Base-by-base conservation (phyloP, 2,113 vertebrate species). In the Pygoscelis antarcticus region DNA sequence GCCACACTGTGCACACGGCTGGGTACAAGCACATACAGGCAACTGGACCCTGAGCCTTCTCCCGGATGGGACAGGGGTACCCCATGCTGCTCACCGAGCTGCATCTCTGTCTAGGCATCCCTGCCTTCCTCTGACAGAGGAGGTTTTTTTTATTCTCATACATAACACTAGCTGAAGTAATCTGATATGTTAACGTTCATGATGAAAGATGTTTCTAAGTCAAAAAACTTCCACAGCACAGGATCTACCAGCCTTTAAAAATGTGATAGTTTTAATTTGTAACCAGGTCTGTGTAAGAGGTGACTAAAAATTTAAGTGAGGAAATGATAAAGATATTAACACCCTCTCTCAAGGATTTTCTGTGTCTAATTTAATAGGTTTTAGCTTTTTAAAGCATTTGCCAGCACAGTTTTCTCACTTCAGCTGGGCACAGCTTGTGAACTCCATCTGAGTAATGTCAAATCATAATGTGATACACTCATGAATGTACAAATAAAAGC, bases 401-500 rank as follows among this genome's bases (percentile, higher is more conserved):
- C 76, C 72, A 92, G 49, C 74, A 83, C 61, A 86, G 23, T 85
- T 91, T 86, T 92, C 65, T 85, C 85, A 84, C 77, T 81, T 80
- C 58, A 88, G 40, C 62, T 76, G 83, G 51, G 74, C 32, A 69
- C 71, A 92, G 58, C 77, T 93, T 92, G 93, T 54, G 85, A 77
- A 82, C 88, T 97, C 89, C 90, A 38, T 87, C 92, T 87, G 29
- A 90, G 70, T 17, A n/a, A 36, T 71, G 68, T 85, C 95, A 90
- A 58, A 68, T 55, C 87, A 78, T 65, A 44, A 30, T 2, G 65
- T 29, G 40, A 64, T 7, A 27, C 25, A 17, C 23, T 55, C 8
- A 17, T 14, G 54, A 57, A 77, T 9, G 23, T 10, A 19, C 36
- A 81, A 83, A 85, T 66, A 90, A 94, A 88, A 87, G 26, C 15